A percentile compares a stretch with the other conserved stretches of the same genome.
Evolutionary conservation across 1,140 invertebrate genomes (phyloP).

Genomic region (Tetramorium alpestre): DNA sequence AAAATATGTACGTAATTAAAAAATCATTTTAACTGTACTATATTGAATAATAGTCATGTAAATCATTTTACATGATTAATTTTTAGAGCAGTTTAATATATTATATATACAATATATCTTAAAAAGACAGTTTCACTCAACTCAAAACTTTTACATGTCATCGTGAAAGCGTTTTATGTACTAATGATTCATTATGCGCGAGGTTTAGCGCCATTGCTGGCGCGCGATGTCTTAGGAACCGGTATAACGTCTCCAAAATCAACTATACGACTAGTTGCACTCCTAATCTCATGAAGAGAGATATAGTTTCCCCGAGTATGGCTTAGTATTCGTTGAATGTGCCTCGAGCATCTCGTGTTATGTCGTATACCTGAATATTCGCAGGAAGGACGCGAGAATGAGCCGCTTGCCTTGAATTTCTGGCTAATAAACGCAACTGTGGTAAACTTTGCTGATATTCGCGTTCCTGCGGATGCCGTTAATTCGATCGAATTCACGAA

Average conservation of each 20-base stretch:
- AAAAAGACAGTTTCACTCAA: no score
- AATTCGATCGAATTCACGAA: conserved; percentile 54
- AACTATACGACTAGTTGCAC: conserved; percentile 39
- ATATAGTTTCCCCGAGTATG: conserved; percentile 60
- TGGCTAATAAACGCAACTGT: conserved; percentile 69
- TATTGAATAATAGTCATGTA: no score
- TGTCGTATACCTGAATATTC: conserved; percentile 42
- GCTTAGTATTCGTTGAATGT: conserved; percentile 66
- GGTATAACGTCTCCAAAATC: conserved; percentile 7
- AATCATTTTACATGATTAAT: no score
- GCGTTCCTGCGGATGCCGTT: conserved; percentile 21
- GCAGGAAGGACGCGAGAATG: conserved; percentile 13
- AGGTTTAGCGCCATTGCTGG: conserved; percentile 1
- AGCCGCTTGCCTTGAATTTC: conserved; percentile 62
- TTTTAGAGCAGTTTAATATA: no score
- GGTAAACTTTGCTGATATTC: conserved; percentile 67
- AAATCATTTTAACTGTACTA: no score
- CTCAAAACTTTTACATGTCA: no score
- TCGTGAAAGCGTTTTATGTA: not conserved
- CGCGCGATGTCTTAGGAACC: not conserved
- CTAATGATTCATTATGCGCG: not conserved
- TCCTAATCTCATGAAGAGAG: conserved; percentile 62
- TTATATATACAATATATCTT: no score
- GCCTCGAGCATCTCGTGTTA: conserved; percentile 43
- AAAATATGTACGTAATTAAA: no score